Conservation (phyloP, 2,113 vertebrate genomes). For the Baryphthengus martii region DNA sequence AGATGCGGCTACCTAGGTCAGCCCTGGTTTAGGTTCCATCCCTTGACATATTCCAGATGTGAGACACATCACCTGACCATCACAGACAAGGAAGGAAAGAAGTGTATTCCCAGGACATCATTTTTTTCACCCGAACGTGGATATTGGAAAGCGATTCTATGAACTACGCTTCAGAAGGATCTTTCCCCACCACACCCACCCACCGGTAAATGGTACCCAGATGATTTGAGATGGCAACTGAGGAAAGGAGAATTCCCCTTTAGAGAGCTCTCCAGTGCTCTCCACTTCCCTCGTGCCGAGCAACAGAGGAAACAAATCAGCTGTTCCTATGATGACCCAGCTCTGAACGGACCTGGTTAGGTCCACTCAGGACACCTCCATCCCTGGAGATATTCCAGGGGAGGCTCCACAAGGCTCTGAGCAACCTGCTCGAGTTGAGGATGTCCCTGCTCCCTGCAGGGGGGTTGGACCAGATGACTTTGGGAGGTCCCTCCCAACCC, state of each 20-base stretch:
- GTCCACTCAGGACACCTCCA: no score
- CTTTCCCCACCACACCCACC: neutral
- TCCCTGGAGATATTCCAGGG: no score
- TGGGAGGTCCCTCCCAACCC: no score
- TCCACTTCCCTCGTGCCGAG: neutral
- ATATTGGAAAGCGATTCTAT: neutral
- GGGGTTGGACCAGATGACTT: no score
- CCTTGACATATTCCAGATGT: neutral
- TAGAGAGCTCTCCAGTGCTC: no score
- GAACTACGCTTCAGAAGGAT: neutral
- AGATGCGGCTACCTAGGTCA: neutral
- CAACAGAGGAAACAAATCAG: neutral
- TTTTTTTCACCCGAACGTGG: neutral
- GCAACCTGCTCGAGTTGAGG: no score
- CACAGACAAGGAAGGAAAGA: neutral
- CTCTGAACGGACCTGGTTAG: neutral
- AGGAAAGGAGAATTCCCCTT: neutral
- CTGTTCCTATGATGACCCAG: neutral
- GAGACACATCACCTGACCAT: neutral
- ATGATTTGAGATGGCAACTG: neutral
- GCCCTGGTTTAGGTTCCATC: neutral
- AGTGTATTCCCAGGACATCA: neutral
- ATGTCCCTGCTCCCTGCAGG: no score
- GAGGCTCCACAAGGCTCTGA: no score
- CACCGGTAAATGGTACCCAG: neutral